These are phyloP conservation scores for Patella vulgata DNA, from an alignment of 1,140 invertebrate species.

Conservation along the genomic window DNA sequence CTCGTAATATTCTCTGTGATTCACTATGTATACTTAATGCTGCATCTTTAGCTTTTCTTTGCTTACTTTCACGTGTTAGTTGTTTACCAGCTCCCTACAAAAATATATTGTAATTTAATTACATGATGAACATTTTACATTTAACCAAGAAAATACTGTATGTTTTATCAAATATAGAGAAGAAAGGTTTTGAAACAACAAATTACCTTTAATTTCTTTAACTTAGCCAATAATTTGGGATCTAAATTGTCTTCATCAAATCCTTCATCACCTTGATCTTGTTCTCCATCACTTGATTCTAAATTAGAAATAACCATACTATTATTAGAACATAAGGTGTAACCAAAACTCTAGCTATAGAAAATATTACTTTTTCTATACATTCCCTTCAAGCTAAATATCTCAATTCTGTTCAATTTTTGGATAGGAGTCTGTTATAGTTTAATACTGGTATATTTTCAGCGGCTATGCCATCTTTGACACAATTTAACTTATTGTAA, in stretches of 20 bases:
- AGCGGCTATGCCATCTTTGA: too few species aligned
- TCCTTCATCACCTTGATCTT: conserved; percentile 38
- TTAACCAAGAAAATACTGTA: neutral
- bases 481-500: too few species aligned
- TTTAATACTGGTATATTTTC: too few species aligned
- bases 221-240: conserved; percentile 38
- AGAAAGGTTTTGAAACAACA: neutral
- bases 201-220: conserved; percentile 11
- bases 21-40: conserved; percentile 50
- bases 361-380: too few species aligned
- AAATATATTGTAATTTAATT: neutral
- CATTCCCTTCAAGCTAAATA: too few species aligned
- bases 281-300: conserved; percentile 19
- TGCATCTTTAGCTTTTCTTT: conserved; percentile 34
- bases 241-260: conserved; percentile 42
- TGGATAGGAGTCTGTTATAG: too few species aligned
- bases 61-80: conserved; percentile 20
- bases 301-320: conserved; percentile 14
- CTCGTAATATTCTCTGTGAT: conserved; percentile 54
- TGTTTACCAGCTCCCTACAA: conserved; percentile 51
- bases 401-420: too few species aligned
- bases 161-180: neutral
- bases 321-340: neutral
- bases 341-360: too few species aligned
- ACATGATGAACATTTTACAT: neutral